Percentiles rank a stretch among this genome's conserved stretches.
Conservation (phyloP, 1,140 invertebrate species). For the Drosophila sp. region DNA sequence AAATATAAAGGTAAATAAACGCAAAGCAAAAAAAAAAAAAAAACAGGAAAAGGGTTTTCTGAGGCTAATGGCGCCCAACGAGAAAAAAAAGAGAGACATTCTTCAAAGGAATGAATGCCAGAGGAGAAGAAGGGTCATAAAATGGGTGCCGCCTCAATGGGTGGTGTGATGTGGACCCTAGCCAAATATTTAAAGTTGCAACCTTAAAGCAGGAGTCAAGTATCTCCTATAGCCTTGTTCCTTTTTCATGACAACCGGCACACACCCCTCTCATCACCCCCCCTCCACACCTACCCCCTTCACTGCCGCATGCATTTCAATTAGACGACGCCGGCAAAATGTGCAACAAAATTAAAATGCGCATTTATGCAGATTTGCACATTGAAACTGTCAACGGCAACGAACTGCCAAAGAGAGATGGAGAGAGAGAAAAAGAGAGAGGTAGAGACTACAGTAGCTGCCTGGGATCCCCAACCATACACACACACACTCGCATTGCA, state of each 20-base stretch:
- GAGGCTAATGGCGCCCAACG: conserved; percentile 58
- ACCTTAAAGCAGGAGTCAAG: conserved; percentile 69
- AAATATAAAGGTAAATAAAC: conserved; percentile 82
- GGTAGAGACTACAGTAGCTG: conserved; percentile 28
- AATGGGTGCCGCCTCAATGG: conserved; percentile 55
- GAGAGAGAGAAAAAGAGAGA: conserved; percentile 19
- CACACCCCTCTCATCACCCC: background rate
- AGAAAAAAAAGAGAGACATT: conserved; percentile 26
- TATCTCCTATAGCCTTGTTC: conserved; percentile 8
- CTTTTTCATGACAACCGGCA: background rate
- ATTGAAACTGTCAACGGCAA: conserved; percentile 78
- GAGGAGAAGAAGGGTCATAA: conserved; percentile 38
- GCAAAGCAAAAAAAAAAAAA: conserved; percentile 31
- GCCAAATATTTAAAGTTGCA: conserved; percentile 51
- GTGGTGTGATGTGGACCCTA: conserved; percentile 31
- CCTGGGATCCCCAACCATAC: background rate
- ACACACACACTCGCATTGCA: background rate
- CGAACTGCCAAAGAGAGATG: conserved; percentile 39
- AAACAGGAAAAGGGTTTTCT: conserved; percentile 53
- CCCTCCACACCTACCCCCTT: background rate
- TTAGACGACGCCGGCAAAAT: conserved; percentile 79
- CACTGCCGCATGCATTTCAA: conserved; percentile 68
- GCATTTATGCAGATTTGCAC: conserved; percentile 81
- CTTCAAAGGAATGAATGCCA: conserved; percentile 22
- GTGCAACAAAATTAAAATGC: conserved; percentile 82